Base-by-base conservation (phyloP, 2,113 vertebrate genomes). In the Nothocercus julius region DNA sequence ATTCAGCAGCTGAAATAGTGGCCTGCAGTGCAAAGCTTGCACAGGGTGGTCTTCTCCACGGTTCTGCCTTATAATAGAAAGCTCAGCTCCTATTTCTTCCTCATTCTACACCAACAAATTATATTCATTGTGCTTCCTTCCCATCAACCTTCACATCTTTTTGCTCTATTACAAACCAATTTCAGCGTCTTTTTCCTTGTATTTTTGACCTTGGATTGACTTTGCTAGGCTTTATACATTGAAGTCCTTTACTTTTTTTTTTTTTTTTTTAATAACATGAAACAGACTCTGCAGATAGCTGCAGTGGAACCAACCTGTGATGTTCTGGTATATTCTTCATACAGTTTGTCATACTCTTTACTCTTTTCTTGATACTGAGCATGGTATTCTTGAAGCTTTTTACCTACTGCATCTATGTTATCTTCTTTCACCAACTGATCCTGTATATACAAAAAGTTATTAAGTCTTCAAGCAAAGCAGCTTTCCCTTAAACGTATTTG, bases 311-410 rank as follows among this genome's bases (percentile, higher is more conserved):
- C 59, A 89, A 99, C 99, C 99, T 99, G 99, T 34, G 99, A 99
- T 42, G 99, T 99, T 96, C 98, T 98, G 67, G 98, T 99, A 95
- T 99, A 99, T 85, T 99, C 98, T 96, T 99, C 99, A 84, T 99
- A 99, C 11, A 99, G 96, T 85, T 98, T 97, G 93, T 99, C 99
- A 27, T 99, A 99, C 74, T 99, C 99, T 89, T 98, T 98, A 42
- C 98, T 98, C 96, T 99, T 99, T 93, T 99, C 99, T 92, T 99
- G 98, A 97, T 99, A 99, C 90, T 99, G 98, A 94, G 97, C 97
- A 82, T 99, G 99, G 91, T 99, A 99, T 87, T 99, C 99, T 92
- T 99, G 99, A 27, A 99, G 98, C 89, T 99, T 99, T 96, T 99
- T 98, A 47, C 99, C 99, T 32, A 99, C 98, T 2, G 98, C 98